These are phyloP conservation scores for Lysiphlebus fabarum DNA, from an alignment of 1,140 invertebrate genomes.

Conservation along the genomic window DNA sequence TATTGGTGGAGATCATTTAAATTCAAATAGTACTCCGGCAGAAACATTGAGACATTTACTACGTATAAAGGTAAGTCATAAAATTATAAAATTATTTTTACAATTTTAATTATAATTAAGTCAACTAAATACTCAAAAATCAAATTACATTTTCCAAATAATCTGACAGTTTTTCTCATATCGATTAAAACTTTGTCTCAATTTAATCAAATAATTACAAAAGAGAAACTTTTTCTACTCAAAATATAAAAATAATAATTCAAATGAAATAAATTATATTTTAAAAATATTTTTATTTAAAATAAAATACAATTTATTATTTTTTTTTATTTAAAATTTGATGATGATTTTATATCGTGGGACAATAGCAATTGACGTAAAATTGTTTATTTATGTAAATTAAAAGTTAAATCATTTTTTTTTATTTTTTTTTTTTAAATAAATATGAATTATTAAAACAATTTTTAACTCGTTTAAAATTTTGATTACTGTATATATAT, in stretches of 20 bases:
- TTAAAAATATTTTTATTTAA: not conserved
- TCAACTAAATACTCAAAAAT: too few species aligned
- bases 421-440: not conserved
- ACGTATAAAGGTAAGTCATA: slow-evolving; percentile 54
- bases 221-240: too few species aligned
- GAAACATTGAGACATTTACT: slow-evolving; percentile 52
- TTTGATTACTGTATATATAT: not conserved
- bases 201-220: too few species aligned
- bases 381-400: slow-evolving; percentile 25
- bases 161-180: too few species aligned
- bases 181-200: not conserved
- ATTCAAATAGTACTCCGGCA: slow-evolving; percentile 50
- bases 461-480: not conserved
- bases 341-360: slow-evolving; percentile 11
- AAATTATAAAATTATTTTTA: slow-evolving; percentile 3
- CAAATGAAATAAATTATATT: not conserved
- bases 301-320: not conserved
- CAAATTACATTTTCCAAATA: too few species aligned
- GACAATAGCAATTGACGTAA: slow-evolving; percentile 14
- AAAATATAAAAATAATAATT: too few species aligned
- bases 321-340: slow-evolving; percentile 7
- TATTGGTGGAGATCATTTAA: slow-evolving; percentile 63
- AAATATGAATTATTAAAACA: slow-evolving; percentile 22
- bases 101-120: not conserved
- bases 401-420: slow-evolving; percentile 12